Percentiles rank a stretch among this genome's conserved stretches.
These are phyloP conservation scores for Hycleus phaleratus DNA, from an alignment of 1,140 invertebrate genomes.

Conservation along the genomic window DNA sequence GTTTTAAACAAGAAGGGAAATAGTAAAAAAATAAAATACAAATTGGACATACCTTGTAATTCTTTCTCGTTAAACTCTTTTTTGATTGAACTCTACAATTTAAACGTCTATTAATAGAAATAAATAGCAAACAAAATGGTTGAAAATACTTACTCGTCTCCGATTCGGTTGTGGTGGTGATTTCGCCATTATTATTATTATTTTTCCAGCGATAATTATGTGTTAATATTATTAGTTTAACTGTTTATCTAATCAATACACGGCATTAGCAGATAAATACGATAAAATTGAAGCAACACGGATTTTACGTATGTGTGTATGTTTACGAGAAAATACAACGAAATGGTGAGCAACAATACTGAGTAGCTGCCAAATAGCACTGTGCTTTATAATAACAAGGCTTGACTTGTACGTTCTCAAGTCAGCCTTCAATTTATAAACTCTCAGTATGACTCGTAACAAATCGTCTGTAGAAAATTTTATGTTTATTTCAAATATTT, in stretches of 20 bases:
- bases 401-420: not conserved
- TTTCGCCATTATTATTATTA: not conserved
- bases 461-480: not conserved
- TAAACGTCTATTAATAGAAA: not conserved
- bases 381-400: not conserved
- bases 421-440: constrained; percentile 9
- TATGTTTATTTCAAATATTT: too few species aligned
- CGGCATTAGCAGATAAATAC: too few species aligned
- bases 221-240: too few species aligned
- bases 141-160: not conserved
- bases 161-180: not conserved
- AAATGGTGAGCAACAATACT: too few species aligned
- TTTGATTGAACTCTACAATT: constrained; percentile 32
- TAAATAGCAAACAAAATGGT: not conserved
- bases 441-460: constrained; percentile 5
- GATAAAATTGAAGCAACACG: too few species aligned
- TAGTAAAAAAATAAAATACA: not conserved
- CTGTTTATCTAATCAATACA: too few species aligned
- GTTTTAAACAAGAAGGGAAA: too few species aligned
- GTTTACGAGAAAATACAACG: too few species aligned
- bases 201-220: too few species aligned
- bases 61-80: constrained; percentile 35
- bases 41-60: constrained; percentile 28
- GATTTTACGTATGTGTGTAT: too few species aligned
- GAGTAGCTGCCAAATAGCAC: too few species aligned